Evolutionary conservation across 2,797 vertebrate species (phyloP), one percentile per base, ranked within the genome.

Genomic region (Parotocinclus haroldoi): DNA sequence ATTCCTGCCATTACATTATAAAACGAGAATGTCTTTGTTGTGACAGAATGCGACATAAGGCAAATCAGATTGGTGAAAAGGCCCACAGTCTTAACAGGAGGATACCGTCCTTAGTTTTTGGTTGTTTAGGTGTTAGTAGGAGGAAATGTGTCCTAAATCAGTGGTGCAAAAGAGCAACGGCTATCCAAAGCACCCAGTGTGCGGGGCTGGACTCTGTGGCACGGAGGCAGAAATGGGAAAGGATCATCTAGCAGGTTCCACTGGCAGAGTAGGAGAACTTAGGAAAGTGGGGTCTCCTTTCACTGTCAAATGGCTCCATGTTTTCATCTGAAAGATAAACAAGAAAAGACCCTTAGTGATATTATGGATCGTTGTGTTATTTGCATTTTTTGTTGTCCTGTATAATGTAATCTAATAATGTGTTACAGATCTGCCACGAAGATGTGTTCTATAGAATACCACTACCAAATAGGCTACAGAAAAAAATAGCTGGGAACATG

Each of bases 181-280:
- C 60, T 58, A 71, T 48, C 53, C 65, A 36, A 71, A 67, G 58
- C 45, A 39, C 60, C 57, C 52, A 70, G 68, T 48, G 63, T 46
- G 42, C 53, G 60, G 71, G 55, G 45, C 61, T 67, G 74, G 68
- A 75, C 79, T 68, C 42, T 70, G 67, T 57, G 78, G 77, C 16
- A 76, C 63, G 17, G 79, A 81, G 78, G 68, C 58, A 48, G 51
- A 77, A 80, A 84, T 83, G 84, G 65, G 18, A 8, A 40, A 54
- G 13, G 82, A 81, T 76, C 38, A 78, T 71, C 92, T 89, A 97
- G 85, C 93, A 92, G 6, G 94, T 98, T 85, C 96, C 96, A 68
- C 96, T 98, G 85, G 96, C 96, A 7, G 95, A 98, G 82, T 98
- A 98, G 77, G 95, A 99, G 84, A 99, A 99, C 88, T 99, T 94